A percentile compares a stretch with the other conserved stretches of the same genome.
These are phyloP conservation scores for Phylloscopus collybita DNA, from an alignment of 2,797 vertebrate genomes.

Conservation along the genomic window DNA sequence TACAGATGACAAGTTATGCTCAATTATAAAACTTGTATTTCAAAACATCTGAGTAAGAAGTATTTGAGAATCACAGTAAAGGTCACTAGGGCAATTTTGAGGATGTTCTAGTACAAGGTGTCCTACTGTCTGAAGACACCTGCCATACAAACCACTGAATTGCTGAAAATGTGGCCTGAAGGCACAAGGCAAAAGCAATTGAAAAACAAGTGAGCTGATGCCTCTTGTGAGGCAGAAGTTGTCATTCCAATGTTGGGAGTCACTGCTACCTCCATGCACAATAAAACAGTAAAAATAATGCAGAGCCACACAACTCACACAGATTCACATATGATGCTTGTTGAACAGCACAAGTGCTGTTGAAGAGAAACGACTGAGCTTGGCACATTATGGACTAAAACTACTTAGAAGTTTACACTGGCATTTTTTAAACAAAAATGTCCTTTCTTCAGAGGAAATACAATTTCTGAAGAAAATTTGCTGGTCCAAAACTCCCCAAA, in stretches of 20 bases:
- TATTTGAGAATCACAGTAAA: not conserved
- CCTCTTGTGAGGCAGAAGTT: not conserved
- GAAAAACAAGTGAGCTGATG: not conserved
- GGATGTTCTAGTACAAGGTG: not conserved
- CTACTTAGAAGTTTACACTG: not conserved
- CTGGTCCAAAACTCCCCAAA: not conserved
- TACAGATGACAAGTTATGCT: not conserved
- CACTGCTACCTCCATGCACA: not conserved
- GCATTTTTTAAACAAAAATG: not conserved
- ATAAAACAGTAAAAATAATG: not conserved
- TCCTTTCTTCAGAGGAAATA: not conserved
- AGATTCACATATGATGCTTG: not conserved
- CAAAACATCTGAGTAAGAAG: not conserved
- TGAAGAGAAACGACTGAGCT: not conserved
- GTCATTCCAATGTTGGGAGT: not conserved
- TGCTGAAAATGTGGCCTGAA: not conserved
- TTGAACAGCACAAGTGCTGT: accelerated
- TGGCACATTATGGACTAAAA: not conserved
- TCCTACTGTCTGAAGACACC: not conserved
- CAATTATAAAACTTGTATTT: not conserved
- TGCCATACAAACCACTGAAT: not conserved
- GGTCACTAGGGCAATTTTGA: not conserved
- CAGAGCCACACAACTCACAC: not conserved
- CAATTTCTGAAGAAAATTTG: not conserved
- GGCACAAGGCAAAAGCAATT: not conserved